phyloP scores from a whole-genome alignment of 2,113 vertebrate species.

The Butastur rufipennis region DNA sequence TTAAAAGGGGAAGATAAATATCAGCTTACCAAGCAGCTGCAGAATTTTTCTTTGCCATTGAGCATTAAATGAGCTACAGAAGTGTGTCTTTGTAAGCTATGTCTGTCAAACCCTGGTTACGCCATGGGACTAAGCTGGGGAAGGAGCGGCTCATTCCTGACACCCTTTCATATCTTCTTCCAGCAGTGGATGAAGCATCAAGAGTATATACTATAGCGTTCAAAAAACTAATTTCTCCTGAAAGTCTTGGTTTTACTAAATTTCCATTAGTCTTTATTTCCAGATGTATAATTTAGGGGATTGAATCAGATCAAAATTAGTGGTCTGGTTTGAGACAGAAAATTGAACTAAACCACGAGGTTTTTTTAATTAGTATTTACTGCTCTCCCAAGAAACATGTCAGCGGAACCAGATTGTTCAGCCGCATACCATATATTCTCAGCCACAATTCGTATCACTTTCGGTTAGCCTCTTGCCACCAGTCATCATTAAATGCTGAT shows the following conservation, averaged over 20 bases:
- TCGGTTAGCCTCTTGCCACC: neutral
- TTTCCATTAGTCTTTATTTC: neutral
- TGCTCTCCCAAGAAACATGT: neutral
- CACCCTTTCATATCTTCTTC: neutral
- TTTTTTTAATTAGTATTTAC: neutral
- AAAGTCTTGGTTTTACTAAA: neutral
- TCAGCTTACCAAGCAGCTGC: neutral
- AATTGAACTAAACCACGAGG: neutral
- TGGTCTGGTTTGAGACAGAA: neutral
- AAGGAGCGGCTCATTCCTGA: neutral
- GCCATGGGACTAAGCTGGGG: neutral
- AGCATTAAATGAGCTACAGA: neutral
- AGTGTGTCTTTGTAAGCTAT: neutral
- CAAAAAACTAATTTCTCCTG: neutral
- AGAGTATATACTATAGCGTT: neutral
- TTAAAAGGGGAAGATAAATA: neutral
- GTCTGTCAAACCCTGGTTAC: neutral
- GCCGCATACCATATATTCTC: neutral
- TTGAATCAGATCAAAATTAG: neutral
- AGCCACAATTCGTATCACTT: neutral
- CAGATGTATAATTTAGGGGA: neutral
- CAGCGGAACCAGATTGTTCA: fast-evolving
- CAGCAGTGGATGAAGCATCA: neutral
- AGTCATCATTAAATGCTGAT: neutral
- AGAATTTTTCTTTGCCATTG: neutral